phyloP scores from a whole-genome alignment of 2,888 invertebrate species.

The Drosophila eohydei region DNA sequence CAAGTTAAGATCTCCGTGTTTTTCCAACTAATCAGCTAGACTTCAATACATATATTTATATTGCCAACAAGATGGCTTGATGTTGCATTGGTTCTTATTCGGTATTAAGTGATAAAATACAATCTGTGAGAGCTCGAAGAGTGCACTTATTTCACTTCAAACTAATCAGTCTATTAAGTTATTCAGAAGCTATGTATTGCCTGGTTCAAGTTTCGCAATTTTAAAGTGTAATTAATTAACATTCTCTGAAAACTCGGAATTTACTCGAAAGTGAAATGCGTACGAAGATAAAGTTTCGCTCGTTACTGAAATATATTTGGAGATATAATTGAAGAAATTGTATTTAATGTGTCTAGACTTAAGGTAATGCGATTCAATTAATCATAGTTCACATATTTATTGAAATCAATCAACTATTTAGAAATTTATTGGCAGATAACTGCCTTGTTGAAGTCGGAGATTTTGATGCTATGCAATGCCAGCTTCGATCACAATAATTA shows the following conservation, averaged over 20 bases:
- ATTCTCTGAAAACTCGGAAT: background rate
- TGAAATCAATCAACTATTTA: conserved; percentile 8
- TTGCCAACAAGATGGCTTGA: conserved; percentile 10
- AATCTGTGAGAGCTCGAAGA: background rate
- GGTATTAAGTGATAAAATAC: conserved; percentile 2
- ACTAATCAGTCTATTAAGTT: background rate
- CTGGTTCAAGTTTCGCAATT: no score
- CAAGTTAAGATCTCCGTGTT: conserved; percentile 58
- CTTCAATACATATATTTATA: conserved; percentile 35
- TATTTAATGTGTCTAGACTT: conserved; percentile 9
- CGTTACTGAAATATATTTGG: background rate
- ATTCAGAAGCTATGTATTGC: no score
- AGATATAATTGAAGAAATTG: background rate
- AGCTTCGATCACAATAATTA: conserved; percentile 48
- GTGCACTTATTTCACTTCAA: background rate
- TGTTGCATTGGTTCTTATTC: conserved; percentile 2
- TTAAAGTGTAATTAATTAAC: background rate
- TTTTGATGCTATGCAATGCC: conserved; percentile 20
- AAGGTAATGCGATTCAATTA: conserved; percentile 1
- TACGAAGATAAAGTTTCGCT: background rate
- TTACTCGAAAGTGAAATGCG: background rate
- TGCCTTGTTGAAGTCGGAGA: conserved; percentile 7
- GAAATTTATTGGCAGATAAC: conserved; percentile 24
- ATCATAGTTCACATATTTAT: conserved; percentile 1
- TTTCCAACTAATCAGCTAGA: conserved; percentile 60